Evolutionary conservation across 1,140 invertebrate species (phyloP), one percentile per base, ranked within the genome.

Genomic region (Notospermus geniculatus): DNA sequence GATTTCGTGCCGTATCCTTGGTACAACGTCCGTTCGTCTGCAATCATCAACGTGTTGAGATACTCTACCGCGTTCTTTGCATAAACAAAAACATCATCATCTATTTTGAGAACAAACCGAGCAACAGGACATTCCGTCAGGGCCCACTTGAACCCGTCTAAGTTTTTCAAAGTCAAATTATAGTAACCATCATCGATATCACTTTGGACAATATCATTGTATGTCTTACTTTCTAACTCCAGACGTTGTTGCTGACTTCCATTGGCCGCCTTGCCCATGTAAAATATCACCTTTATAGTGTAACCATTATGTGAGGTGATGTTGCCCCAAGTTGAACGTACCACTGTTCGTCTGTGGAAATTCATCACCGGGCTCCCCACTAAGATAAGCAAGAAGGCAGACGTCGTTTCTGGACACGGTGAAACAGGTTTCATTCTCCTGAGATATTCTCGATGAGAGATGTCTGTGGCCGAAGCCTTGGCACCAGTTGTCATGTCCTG

Each of bases 81-180:
- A 15, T 36, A 36, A 5, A 85, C 67, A 65, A 79, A 83, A 70
- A 83, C 80, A 65, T 85, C 84, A 57, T 84, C 84, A 60, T 85
- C 84, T 32, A 77, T 76, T 63, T 84, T 84, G 56, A 84, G 64
- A 19, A 83, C 59, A 64, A 70, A 82, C 58, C 27, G 54, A 9
- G 88, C 88, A 67, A 83, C 81, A 64, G 69, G 68, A 73, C 80
- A 86, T 76, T 87, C 83, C 73, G 88, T 86, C 2, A 84, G 82
- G 46, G 86, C 85, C 87, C 90, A 93, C 74, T 90, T 90, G 23
- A 93, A 84, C 1, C 85, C 87, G 86, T 90, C 90, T 2, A 89
- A 86, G 76, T 91, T 90, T 76, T 93, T 93, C 70, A 91, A 91
- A 1, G 91, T 92, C 79, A 93, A 85, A 79, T 93, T 93, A 62